Evolutionary conservation across 2,888 invertebrate genomes (phyloP), one percentile per base, ranked within the genome.

Genomic region (Mantis religiosa): DNA sequence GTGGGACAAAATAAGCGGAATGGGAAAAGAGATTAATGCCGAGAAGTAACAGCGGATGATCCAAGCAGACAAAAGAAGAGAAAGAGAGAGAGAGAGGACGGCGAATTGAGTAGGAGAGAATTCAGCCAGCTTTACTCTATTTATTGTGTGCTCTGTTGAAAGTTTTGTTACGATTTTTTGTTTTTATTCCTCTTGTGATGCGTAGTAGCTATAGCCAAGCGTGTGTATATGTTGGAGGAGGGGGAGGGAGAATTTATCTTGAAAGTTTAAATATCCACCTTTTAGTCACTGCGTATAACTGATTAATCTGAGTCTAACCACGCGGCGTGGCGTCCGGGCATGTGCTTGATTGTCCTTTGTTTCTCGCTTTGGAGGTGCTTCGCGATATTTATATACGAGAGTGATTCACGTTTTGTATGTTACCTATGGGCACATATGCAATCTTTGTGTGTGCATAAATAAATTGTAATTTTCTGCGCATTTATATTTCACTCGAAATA

Each of bases 61-160:
- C 54, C 54, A 71, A 71, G 54, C 54, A 71, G 54, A 71, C 54
- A 71, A 71, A 71, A 71, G 54, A 71, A 71, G 20, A 71, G 54
- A 71, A 71, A 71, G 54, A 30, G 30, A 71, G 54, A 30, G 30
- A 30, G 30, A 71, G 54, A 25, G 25, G 54, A 25, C 15, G 20
- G 54, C 20, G 54, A 71, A 71, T 25, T 71, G 54, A 71, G 54
- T 15, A 71, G 28, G 9, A 81, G 28, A 86, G 28, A 86, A 71
- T 85, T 71, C 85, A 71, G 85, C 25, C 54, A 30, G 86, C 30
- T 86, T 86, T 54, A 81, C 86, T 81, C 81, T 86, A 86, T 86
- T 86, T 86, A 86, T 86, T 86, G 86, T 71, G 54, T 25, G 71
- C 71, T 81, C 86, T 81, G 81, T 86, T 54, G 28, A 28, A 86